Evolutionary conservation across 2,888 invertebrate genomes (phyloP).

Genomic region (Netelia fuscicornis): DNA sequence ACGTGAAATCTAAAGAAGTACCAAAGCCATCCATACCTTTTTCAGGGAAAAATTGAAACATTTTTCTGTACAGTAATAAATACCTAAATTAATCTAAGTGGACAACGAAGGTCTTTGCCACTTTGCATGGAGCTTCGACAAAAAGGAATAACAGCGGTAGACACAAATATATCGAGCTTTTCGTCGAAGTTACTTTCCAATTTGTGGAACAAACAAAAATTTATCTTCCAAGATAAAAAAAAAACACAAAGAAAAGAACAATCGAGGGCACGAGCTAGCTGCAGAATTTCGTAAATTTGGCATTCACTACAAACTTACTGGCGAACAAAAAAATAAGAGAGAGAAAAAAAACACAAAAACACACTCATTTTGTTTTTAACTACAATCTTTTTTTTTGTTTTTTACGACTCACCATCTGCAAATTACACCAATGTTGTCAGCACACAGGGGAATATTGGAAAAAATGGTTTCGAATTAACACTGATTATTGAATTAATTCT

Average conservation of each 20-base stretch:
- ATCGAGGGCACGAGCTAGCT: conserved; percentile 6
- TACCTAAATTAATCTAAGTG: conserved; percentile 11
- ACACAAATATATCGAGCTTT: conserved; percentile 12
- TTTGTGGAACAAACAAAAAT: conserved; percentile 28
- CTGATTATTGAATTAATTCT: conserved; percentile 70
- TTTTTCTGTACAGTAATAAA: conserved; percentile 10
- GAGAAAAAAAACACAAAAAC: conserved; percentile 72
- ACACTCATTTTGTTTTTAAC: conserved; percentile 76
- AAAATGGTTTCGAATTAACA: conserved; percentile 80
- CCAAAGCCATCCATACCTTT: conserved; percentile 46
- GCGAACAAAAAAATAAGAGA: conserved; percentile 28
- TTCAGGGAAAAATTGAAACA: conserved; percentile 40
- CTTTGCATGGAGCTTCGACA: conserved; percentile 39
- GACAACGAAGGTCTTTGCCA: conserved; percentile 17
- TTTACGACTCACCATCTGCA: conserved; percentile 84
- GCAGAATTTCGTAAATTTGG: conserved; percentile 50
- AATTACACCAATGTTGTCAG: conserved; percentile 82
- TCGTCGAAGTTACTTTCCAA: conserved; percentile 14
- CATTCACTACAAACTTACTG: conserved; percentile 62
- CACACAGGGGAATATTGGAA: conserved; percentile 82
- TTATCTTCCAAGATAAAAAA: conserved; percentile 7
- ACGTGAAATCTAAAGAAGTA: conserved; percentile 36
- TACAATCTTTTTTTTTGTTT: conserved; percentile 62
- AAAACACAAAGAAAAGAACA: conserved; percentile 8
- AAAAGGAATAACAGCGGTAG: conserved; percentile 23